These are phyloP conservation scores for Cichlasoma orientale DNA, from an alignment of 2,797 vertebrate genomes.

Conservation along the genomic window DNA sequence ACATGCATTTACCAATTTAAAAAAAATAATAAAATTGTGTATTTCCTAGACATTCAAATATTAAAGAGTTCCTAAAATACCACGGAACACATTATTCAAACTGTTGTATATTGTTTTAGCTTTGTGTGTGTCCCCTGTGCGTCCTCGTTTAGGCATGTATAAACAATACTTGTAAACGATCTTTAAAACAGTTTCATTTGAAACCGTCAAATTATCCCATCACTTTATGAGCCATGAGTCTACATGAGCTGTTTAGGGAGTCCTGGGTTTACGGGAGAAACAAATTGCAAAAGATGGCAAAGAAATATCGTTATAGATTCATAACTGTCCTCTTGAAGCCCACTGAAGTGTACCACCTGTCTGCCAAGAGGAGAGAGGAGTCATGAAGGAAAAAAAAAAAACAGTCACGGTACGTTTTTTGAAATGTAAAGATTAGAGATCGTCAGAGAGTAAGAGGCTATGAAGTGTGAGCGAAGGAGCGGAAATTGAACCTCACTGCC, in stretches of 20 bases:
- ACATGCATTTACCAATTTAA: neutral
- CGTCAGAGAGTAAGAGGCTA: slow-evolving; percentile 68
- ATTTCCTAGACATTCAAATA: neutral
- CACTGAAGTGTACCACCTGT: slow-evolving; percentile 38
- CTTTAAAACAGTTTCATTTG: neutral
- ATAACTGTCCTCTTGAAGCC: slow-evolving; percentile 36
- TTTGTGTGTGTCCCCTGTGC: neutral
- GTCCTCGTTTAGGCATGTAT: neutral
- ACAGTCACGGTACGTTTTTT: slow-evolving; percentile 59
- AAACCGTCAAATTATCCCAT: neutral
- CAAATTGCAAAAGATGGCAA: slow-evolving; percentile 14
- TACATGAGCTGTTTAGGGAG: slow-evolving; percentile 2
- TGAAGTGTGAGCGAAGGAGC: slow-evolving; percentile 84
- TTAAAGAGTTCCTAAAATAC: neutral
- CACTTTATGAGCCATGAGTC: neutral
- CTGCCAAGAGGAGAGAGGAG: slow-evolving; percentile 21
- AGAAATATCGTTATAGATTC: slow-evolving; percentile 28
- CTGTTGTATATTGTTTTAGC: neutral
- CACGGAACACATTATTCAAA: neutral
- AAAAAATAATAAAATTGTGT: neutral
- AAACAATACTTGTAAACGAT: neutral
- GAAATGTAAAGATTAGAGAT: slow-evolving; percentile 81
- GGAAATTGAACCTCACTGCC: slow-evolving; percentile 86
- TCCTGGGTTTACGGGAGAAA: slow-evolving; percentile 3
- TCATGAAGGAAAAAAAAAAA: neutral